Base-by-base conservation (phyloP, 2,113 vertebrate species). In the Anhinga anhinga region DNA sequence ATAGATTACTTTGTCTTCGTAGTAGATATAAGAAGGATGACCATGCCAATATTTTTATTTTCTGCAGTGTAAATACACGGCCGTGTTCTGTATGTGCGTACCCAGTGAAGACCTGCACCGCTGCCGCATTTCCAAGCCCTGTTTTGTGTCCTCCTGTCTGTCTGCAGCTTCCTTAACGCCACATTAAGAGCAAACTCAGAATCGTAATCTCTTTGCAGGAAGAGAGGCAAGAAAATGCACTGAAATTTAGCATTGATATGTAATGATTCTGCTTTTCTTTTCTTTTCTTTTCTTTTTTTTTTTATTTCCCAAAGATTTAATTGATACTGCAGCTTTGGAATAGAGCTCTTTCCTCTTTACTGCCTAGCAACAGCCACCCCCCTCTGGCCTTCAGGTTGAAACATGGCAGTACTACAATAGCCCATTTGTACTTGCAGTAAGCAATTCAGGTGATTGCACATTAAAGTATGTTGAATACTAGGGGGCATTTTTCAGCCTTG, bases 361-460 rank as follows among this genome's bases (percentile, higher is more conserved):
- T 93, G 45, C 45, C 58, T 63, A 96, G 79, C 70, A 91, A 85
- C 73, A 88, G 14, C 62, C 76, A 72, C 45, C 36, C 40, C 58
- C 80, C 73, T 95, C 89, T 94, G 77, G 36, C 88, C 89, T 95
- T 93, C n/a, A 47, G 56, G 44, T 91, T 95, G 92, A 84, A 70
- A 56, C 52, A 71, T 81, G 45, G 15, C 17, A 49, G 76, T 82
- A 47, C 34, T 62, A 63, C 71, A 80, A 18, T 38, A 85, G 27
- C 45, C 82, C 63, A 26, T 90, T 94, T 85, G 42, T 95, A 70
- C 73, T 78, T 88, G 90, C 90, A 88, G 61, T 55, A n/a, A 66
- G 53, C 78, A 95, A 67, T 94, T 96, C 95, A 95, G 91, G 94
- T 97, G 90, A 95, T 80, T 88, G 53, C 72, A 45, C 84, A 87